Conservation (phyloP, 2,797 vertebrate species). For the Leptatherina wallacei region DNA sequence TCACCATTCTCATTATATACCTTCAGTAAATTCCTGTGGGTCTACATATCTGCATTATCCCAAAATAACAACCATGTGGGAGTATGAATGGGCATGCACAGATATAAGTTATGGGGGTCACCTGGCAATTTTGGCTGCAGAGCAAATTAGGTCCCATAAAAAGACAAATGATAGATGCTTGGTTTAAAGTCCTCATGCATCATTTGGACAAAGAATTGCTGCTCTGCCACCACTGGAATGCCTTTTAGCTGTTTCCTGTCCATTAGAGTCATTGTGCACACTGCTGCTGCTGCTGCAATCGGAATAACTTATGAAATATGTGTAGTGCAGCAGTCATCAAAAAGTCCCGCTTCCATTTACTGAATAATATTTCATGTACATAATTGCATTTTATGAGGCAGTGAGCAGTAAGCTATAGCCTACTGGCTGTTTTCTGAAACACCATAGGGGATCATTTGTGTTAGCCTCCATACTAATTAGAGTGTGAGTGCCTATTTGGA, state of each 20-base stretch:
- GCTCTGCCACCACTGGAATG: neutral
- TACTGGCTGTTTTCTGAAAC: constrained; percentile 44
- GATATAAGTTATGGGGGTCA: neutral
- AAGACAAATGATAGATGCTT: constrained; percentile 3
- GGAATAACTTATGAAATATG: neutral
- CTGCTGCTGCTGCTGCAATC: neutral
- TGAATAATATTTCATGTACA: constrained; percentile 3
- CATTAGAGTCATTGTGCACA: neutral
- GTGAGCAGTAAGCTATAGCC: constrained; percentile 3
- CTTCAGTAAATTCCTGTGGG: neutral
- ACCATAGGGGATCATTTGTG: constrained; percentile 51
- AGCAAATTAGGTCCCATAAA: neutral
- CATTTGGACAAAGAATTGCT: constrained; percentile 3
- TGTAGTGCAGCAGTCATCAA: neutral
- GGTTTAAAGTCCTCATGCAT: neutral
- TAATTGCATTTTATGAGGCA: constrained; percentile 12
- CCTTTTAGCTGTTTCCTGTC: neutral
- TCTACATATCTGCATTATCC: neutral
- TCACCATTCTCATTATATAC: neutral
- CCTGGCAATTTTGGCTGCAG: neutral
- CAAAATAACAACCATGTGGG: neutral
- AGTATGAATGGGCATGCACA: neutral
- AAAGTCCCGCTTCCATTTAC: constrained; percentile 1
- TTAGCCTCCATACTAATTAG: constrained; percentile 44
- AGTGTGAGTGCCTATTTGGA: constrained; percentile 33